These are phyloP conservation scores for Sitobion miscanthi DNA, from an alignment of 1,140 invertebrate genomes.

Conservation along the genomic window DNA sequence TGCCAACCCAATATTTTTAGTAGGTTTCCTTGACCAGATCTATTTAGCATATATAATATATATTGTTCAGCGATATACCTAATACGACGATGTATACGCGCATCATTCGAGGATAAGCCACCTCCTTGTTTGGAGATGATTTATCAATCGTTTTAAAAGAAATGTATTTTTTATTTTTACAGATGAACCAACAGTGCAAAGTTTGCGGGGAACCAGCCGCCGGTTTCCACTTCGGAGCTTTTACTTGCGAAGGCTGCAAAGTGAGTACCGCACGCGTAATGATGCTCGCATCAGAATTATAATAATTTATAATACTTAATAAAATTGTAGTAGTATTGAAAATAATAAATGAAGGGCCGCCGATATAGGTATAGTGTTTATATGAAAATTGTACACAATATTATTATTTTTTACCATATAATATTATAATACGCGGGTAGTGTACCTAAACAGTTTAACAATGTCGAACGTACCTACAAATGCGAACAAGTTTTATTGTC, in stretches of 20 bases:
- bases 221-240: slow-evolving; percentile 95
- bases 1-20: slow-evolving; percentile 11
- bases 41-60: not conserved
- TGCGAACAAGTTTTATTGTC: slow-evolving; percentile 30
- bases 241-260: slow-evolving; percentile 97
- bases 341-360: no score
- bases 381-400: not conserved
- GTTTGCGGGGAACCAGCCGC: slow-evolving; percentile 94
- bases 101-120: not conserved
- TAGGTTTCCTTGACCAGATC: slow-evolving; percentile 47
- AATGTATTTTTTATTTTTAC: slow-evolving; percentile 64
- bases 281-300: not conserved
- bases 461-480: not conserved
- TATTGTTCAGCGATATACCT: not conserved
- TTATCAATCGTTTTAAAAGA: not conserved
- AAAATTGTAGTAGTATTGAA: no score
- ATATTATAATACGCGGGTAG: not conserved
- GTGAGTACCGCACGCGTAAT: slow-evolving; percentile 66
- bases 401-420: not conserved
- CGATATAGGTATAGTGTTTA: not conserved
- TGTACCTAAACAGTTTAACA: not conserved
- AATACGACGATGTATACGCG: not conserved
- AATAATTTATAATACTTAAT: no score
- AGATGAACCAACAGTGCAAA: slow-evolving; percentile 95
- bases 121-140: not conserved